phyloP scores from a whole-genome alignment of 2,113 vertebrate genomes.

The Chaetops frenatus region DNA sequence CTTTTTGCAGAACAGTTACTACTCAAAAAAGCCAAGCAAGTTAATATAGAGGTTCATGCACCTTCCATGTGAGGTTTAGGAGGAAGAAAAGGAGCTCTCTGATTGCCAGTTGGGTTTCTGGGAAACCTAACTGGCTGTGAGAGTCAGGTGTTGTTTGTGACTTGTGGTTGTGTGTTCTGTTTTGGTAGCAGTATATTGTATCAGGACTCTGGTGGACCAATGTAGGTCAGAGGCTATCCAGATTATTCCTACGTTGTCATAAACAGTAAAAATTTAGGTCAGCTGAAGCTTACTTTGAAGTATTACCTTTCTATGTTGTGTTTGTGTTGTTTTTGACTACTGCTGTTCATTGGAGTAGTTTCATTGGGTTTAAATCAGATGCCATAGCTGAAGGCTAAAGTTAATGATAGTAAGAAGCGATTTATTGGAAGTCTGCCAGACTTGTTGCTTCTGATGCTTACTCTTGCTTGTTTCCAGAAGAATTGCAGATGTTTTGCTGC shows the following conservation, averaged over 20 bases:
- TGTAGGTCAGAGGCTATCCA: neutral
- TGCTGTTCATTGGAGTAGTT: neutral
- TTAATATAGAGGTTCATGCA: rapidly evolving
- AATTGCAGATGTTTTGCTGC: neutral
- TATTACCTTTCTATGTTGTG: neutral
- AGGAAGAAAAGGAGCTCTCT: neutral
- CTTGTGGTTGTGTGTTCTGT: neutral
- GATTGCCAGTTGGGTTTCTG: neutral
- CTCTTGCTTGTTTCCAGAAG: neutral
- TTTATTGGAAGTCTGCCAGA: neutral
- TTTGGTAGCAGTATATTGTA: neutral
- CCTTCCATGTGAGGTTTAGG: neutral
- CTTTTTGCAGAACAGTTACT: neutral
- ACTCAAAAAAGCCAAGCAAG: neutral
- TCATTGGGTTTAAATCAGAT: neutral
- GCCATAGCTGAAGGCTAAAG: neutral
- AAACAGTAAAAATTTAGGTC: neutral
- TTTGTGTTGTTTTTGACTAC: neutral
- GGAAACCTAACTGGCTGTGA: neutral
- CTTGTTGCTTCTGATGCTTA: neutral
- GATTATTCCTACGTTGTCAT: neutral
- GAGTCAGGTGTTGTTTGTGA: neutral
- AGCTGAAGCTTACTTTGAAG: neutral
- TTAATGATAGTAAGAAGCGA: neutral
- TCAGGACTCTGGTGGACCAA: neutral